Percentiles rank a stretch among this genome's conserved stretches.
phyloP scores from a whole-genome alignment of 1,140 invertebrate genomes.

The Solenopsis invicta region DNA sequence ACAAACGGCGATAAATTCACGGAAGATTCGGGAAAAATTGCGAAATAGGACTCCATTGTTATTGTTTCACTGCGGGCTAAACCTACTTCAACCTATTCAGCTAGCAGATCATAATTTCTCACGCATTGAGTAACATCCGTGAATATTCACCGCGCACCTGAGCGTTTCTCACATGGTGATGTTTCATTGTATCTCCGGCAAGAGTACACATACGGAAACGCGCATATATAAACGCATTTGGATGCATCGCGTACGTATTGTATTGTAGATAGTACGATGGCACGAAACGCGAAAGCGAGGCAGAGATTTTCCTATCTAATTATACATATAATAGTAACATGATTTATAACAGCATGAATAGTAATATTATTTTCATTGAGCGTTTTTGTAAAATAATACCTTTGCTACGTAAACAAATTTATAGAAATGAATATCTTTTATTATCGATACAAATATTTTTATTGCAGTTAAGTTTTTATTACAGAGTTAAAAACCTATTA shows the following conservation, averaged over 20 bases:
- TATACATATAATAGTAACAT: neutral
- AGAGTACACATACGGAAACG: constrained; percentile 1
- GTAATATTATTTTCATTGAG: neutral
- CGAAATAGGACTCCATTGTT: constrained; percentile 70
- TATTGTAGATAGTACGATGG: constrained; percentile 1
- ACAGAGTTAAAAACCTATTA: neutral
- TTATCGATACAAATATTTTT: neutral
- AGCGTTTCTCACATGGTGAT: constrained; percentile 47
- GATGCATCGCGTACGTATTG: constrained; percentile 1
- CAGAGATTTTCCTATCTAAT: constrained; percentile 27
- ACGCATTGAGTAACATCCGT: constrained; percentile 57
- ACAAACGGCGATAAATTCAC: constrained; percentile 50
- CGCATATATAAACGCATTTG: constrained; percentile 2
- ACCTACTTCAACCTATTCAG: constrained; percentile 58
- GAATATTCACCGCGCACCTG: constrained; percentile 7
- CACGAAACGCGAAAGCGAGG: constrained; percentile 17
- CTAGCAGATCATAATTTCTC: constrained; percentile 57
- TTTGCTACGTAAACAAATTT: neutral
- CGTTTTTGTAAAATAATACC: neutral
- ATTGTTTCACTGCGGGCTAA: constrained; percentile 18
- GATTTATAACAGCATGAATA: neutral
- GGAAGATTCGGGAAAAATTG: constrained; percentile 59
- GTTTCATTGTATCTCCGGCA: constrained; percentile 40
- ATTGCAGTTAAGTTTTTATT: too few species aligned
- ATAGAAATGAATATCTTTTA: neutral